phyloP scores from a whole-genome alignment of 2,888 invertebrate genomes.

The Dioctria rufipes region DNA sequence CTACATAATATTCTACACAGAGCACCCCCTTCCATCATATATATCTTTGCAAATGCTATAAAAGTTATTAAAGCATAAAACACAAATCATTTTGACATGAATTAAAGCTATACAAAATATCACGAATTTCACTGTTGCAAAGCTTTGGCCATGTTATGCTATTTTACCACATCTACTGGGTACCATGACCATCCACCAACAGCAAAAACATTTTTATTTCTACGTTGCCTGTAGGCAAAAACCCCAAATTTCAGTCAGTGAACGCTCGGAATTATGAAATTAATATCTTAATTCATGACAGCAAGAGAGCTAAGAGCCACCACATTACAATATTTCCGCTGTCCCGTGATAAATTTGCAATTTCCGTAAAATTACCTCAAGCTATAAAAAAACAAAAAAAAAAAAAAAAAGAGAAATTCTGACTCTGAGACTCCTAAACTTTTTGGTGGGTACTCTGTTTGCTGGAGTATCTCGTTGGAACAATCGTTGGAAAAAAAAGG shows the following conservation, averaged over 20 bases:
- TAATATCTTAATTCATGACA: conserved; percentile 34
- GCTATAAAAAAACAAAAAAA: neutral
- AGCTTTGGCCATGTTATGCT: too few relatives aligned
- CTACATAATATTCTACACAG: too few relatives aligned
- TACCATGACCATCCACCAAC: too few relatives aligned
- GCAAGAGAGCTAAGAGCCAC: neutral
- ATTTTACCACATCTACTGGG: too few relatives aligned
- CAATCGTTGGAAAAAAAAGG: neutral
- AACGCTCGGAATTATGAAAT: conserved; percentile 25
- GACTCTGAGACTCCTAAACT: conserved; percentile 35
- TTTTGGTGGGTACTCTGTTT: conserved; percentile 25
- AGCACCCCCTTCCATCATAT: too few relatives aligned
- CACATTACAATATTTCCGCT: conserved; percentile 44
- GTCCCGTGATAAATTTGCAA: conserved; percentile 49
- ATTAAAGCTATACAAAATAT: too few relatives aligned
- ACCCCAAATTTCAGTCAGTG: neutral
- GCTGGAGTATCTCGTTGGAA: neutral
- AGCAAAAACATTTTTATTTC: neutral
- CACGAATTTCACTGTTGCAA: too few relatives aligned
- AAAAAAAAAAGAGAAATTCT: neutral
- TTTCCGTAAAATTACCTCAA: conserved; percentile 47
- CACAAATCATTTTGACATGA: too few relatives aligned
- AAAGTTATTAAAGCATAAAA: too few relatives aligned
- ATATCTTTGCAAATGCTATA: too few relatives aligned
- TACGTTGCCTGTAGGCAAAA: conserved; percentile 8